Percentiles rank a stretch among this genome's conserved stretches.
Conservation (phyloP, 2,797 vertebrate species). For the Poecilia velifera region DNA sequence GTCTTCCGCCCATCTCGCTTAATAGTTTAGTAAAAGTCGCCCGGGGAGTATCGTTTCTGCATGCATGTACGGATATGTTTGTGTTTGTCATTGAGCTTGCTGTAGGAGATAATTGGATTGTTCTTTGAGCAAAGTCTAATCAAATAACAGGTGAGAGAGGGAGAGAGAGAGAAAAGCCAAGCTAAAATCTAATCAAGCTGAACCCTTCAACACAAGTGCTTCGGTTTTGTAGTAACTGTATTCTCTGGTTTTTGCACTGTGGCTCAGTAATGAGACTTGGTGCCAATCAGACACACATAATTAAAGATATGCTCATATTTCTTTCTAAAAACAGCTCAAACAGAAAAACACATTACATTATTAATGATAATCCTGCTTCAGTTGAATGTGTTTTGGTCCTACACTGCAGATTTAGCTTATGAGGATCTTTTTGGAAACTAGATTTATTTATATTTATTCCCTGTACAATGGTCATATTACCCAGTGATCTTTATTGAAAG, state of each 20-base stretch:
- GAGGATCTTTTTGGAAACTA: conserved; percentile 13
- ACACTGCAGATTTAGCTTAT: conserved; percentile 13
- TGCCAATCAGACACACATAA: conserved; percentile 32
- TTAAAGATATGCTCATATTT: conserved; percentile 50
- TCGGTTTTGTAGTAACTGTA: conserved; percentile 35
- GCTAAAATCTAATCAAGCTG: conserved; percentile 54
- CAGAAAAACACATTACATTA: conserved; percentile 53
- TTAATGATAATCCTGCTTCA: conserved; percentile 52
- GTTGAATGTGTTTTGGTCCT: conserved; percentile 38
- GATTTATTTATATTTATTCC: not conserved
- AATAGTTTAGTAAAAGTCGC: conserved; percentile 38
- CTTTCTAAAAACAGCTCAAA: conserved; percentile 40
- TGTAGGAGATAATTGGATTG: conserved; percentile 49
- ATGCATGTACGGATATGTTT: conserved; percentile 19
- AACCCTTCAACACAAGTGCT: conserved; percentile 54
- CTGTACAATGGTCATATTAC: not conserved
- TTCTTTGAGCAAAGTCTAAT: conserved; percentile 52
- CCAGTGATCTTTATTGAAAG: conserved; percentile 4
- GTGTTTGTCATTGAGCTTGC: conserved; percentile 41
- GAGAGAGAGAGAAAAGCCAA: conserved; percentile 48
- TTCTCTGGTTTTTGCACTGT: conserved; percentile 38
- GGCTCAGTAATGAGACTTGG: conserved; percentile 22
- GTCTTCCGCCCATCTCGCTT: conserved; percentile 32
- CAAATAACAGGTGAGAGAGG: conserved; percentile 57
- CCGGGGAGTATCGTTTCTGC: conserved; percentile 19